Evolutionary conservation across 2,113 vertebrate species (phyloP), one percentile per base, ranked within the genome.

Genomic region (Charina bottae): DNA sequence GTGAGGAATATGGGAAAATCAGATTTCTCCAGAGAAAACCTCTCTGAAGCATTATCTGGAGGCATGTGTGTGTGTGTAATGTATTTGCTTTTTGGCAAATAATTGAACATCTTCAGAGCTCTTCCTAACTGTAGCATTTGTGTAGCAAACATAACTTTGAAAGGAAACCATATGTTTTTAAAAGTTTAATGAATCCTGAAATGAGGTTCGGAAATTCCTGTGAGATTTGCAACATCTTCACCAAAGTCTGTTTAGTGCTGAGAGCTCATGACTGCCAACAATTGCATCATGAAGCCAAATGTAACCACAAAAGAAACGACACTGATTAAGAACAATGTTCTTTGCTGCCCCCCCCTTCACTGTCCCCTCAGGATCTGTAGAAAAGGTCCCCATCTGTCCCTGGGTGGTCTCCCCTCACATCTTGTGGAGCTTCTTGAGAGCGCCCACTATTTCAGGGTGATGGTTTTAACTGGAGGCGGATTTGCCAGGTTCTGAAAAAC

Each of bases 201-300:
- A 23, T 21, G 0, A 0, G 10, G 90, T 55, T 87, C 55, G 72
- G 89, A 83, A 90, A 93, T 90, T 91, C 87, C 89, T 0, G 87
- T 89, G 94, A 94, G 93, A 90, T 95, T 85, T 9, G 10, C 59
- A 46, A 91, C 92, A 54, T 92, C 93, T 94, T 93, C 89, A 8
- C 0, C 6, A 68, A 62, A 84, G 68, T 85, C 94, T 83, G 91
- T 90, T 83, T 94, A 68, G 92, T 54, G 87, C 23, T 78, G 93
- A 1, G 94, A 92, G 83, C 93, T 93, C 93, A 92, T 86, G 0
- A 0, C n/a, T 87, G 93, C 92, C 95, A 94, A 83, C 23, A 13
- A 83, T 96, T 96, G 96, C 96, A 84, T 95, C 95, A 94, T 88
- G 83, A 85, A 90, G 49, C 85, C 33, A 0, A 90, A 26, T 19